Percentiles rank a stretch among this genome's conserved stretches.
These are phyloP conservation scores for Elysia crispata DNA, from an alignment of 2,888 invertebrate genomes.

Conservation along the genomic window DNA sequence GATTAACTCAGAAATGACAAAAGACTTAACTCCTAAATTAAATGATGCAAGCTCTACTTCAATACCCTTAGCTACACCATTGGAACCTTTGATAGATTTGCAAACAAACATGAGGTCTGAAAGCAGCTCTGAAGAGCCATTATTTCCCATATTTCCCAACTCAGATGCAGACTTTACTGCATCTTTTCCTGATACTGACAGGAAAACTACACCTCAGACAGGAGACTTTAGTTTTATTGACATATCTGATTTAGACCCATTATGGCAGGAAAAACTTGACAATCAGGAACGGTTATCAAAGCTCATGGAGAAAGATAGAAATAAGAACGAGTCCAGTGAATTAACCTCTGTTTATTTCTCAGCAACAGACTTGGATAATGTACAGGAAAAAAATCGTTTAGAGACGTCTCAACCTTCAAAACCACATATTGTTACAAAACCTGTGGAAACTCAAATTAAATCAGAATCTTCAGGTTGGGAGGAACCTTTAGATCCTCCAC, in stretches of 20 bases:
- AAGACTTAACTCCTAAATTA: background rate
- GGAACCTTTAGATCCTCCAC: slow-evolving; percentile 35
- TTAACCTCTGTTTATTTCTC: slow-evolving; percentile 6
- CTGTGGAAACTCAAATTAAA: slow-evolving; percentile 18
- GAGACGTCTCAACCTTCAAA: background rate
- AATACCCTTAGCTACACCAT: background rate
- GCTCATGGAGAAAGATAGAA: background rate
- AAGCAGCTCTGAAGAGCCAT: background rate
- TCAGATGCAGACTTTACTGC: background rate
- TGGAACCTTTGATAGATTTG: background rate
- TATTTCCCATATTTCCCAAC: background rate
- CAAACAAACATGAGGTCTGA: background rate
- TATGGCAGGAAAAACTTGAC: too few relatives aligned
- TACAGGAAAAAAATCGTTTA: background rate
- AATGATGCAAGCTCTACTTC: background rate
- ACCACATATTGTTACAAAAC: slow-evolving; percentile 6
- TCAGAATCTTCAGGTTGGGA: background rate
- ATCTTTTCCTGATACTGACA: too few relatives aligned
- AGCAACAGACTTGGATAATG: background rate
- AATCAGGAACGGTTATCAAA: too few relatives aligned
- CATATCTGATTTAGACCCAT: too few relatives aligned
- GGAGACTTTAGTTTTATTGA: too few relatives aligned
- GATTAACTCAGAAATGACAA: background rate
- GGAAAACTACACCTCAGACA: too few relatives aligned
- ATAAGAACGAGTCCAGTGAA: background rate